These are phyloP conservation scores for Drosophila stalkeri DNA, from an alignment of 2,888 invertebrate genomes.

Conservation along the genomic window DNA sequence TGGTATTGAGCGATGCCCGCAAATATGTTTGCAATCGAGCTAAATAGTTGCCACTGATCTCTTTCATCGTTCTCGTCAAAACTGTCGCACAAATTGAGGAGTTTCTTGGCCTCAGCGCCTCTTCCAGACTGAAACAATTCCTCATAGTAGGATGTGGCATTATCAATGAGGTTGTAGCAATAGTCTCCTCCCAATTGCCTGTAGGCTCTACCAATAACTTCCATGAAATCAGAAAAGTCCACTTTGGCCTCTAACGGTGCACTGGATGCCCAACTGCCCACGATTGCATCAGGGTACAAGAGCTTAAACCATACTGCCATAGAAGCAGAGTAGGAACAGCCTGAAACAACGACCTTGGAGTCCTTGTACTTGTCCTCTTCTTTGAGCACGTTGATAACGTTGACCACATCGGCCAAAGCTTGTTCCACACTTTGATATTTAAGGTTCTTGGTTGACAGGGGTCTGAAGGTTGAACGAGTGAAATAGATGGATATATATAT, in stretches of 20 bases:
- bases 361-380: slow-evolving; percentile 67
- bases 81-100: slow-evolving; percentile 67
- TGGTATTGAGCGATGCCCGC: slow-evolving; percentile 73
- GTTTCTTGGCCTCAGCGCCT: slow-evolving; percentile 47
- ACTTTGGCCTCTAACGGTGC: slow-evolving; percentile 87
- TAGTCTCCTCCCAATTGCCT: slow-evolving; percentile 57
- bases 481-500: not conserved
- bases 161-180: slow-evolving; percentile 71
- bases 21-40: slow-evolving; percentile 70
- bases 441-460: slow-evolving; percentile 85
- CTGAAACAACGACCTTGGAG: slow-evolving; percentile 86
- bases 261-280: slow-evolving; percentile 88
- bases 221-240: slow-evolving; percentile 85
- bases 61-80: slow-evolving; percentile 56
- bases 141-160: slow-evolving; percentile 62
- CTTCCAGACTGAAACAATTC: slow-evolving; percentile 50
- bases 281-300: slow-evolving; percentile 87
- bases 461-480: not conserved
- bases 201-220: slow-evolving; percentile 69
- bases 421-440: slow-evolving; percentile 88
- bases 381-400: slow-evolving; percentile 86
- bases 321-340: slow-evolving; percentile 88
- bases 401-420: slow-evolving; percentile 88
- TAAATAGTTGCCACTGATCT: slow-evolving; percentile 72
- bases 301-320: slow-evolving; percentile 88